phyloP scores from a whole-genome alignment of 2,797 vertebrate species.

The Decapterus maruadsi region DNA sequence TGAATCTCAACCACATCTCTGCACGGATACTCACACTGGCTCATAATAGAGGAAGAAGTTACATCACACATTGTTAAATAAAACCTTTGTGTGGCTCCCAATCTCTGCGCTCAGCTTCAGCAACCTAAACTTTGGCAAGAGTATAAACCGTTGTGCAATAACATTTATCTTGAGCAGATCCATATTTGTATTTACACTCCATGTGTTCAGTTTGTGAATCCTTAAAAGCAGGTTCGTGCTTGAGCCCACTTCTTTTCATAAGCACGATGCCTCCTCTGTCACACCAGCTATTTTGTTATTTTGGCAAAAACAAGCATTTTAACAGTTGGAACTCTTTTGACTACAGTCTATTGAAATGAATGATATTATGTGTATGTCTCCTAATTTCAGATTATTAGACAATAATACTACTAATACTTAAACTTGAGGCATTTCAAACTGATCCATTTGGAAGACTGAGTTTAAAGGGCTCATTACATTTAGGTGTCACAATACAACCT shows the following conservation, averaged over 20 bases:
- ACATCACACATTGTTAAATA: constrained; percentile 42
- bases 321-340: constrained; percentile 1
- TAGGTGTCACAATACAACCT: not conserved
- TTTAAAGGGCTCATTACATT: not conserved
- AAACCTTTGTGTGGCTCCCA: constrained; percentile 29
- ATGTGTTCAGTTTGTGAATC: constrained; percentile 29
- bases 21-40: constrained; percentile 7
- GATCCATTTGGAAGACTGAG: not conserved
- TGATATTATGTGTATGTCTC: not conserved
- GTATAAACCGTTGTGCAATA: constrained; percentile 35
- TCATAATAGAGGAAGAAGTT: constrained; percentile 18
- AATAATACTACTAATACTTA: not conserved
- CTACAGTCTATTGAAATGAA: not conserved
- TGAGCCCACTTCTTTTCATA: constrained; percentile 21
- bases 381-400: not conserved
- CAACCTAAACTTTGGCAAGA: constrained; percentile 50
- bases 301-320: constrained; percentile 3
- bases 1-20: constrained; percentile 6
- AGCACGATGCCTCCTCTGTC: constrained; percentile 12
- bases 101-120: constrained; percentile 28
- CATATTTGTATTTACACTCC: constrained; percentile 37
- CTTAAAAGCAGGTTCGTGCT: constrained; percentile 18
- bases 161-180: constrained; percentile 30
- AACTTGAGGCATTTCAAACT: not conserved
- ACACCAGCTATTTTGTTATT: constrained; percentile 17